A percentile compares a stretch with the other conserved stretches of the same genome.
phyloP scores from a whole-genome alignment of 2,797 vertebrate genomes.

The Moxostoma hubbsi region DNA sequence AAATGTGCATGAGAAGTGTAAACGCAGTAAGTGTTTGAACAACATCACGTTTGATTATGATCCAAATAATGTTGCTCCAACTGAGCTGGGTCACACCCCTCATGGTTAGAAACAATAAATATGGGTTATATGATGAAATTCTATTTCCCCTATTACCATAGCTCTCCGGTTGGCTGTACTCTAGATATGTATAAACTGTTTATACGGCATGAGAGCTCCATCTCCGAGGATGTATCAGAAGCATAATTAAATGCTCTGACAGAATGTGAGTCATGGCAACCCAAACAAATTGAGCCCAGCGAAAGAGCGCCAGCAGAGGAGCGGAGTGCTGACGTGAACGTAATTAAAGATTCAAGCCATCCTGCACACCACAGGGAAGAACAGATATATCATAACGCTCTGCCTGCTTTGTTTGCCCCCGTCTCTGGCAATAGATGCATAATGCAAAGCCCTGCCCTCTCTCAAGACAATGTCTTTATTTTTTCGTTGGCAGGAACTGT shows the following conservation, averaged over 20 bases:
- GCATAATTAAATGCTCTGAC: constrained; percentile 41
- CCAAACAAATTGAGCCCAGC: constrained; percentile 37
- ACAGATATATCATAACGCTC: constrained; percentile 34
- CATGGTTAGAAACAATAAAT: constrained; percentile 24
- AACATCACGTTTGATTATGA: neutral
- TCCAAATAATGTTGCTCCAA: constrained; percentile 12
- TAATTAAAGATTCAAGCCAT: constrained; percentile 52
- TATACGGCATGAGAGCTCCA: constrained; percentile 26
- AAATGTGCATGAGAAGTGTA: neutral
- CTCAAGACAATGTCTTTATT: constrained; percentile 7
- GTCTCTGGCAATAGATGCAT: constrained; percentile 37
- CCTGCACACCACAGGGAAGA: constrained; percentile 13
- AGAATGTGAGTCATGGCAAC: constrained; percentile 40
- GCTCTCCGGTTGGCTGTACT: neutral
- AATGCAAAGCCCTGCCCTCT: constrained; percentile 30
- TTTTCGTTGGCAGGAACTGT: constrained; percentile 29
- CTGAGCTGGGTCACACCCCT: constrained; percentile 14
- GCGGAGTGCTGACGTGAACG: constrained; percentile 25
- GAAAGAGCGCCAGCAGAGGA: neutral
- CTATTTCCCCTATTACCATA: constrained; percentile 16
- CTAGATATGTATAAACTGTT: constrained; percentile 14
- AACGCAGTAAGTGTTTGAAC: neutral
- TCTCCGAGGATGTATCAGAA: constrained; percentile 34
- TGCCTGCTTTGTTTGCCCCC: constrained; percentile 25
- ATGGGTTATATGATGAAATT: neutral